These are phyloP conservation scores for Corydoras sp. DNA, from an alignment of 2,113 vertebrate genomes.

Conservation along the genomic window DNA sequence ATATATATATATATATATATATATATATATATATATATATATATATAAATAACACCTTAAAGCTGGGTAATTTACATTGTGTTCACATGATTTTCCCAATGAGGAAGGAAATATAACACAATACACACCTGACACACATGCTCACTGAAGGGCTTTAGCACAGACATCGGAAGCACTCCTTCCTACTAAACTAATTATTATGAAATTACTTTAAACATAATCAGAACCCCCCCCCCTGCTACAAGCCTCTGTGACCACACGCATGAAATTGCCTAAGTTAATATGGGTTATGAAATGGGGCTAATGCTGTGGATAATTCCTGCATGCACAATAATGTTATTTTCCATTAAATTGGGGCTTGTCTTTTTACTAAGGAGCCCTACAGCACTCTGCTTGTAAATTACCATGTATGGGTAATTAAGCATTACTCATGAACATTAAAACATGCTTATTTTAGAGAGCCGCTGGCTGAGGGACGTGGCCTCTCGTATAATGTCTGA, in stretches of 20 bases:
- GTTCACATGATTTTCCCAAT: too few relatives aligned
- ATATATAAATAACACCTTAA: too few relatives aligned
- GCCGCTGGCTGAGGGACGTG: slow-evolving; percentile 57
- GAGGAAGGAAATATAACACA: too few relatives aligned
- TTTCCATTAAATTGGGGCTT: slow-evolving; percentile 81
- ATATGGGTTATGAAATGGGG: slow-evolving; percentile 95
- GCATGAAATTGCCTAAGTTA: slow-evolving; percentile 99
- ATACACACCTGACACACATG: slow-evolving; percentile 62
- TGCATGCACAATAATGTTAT: slow-evolving; percentile 79
- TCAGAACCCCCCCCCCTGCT: slow-evolving; percentile 86
- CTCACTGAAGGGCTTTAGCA: slow-evolving; percentile 67
- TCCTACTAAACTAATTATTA: slow-evolving; percentile 93
- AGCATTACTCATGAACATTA: slow-evolving; percentile 76
- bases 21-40: too few relatives aligned
- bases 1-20: too few relatives aligned
- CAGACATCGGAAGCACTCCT: slow-evolving; percentile 43
- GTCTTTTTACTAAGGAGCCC: slow-evolving; percentile 73
- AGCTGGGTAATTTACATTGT: too few relatives aligned
- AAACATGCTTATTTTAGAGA: slow-evolving; percentile 72
- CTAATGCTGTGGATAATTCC: slow-evolving; percentile 84
- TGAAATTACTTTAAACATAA: slow-evolving; percentile 99
- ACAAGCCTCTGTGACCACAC: slow-evolving; percentile 97
- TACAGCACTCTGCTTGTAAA: slow-evolving; percentile 86
- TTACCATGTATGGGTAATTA: slow-evolving; percentile 80
- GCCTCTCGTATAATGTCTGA: slow-evolving; percentile 53